Base-by-base conservation (phyloP, 2,113 vertebrate species). In the Heterotis niloticus region DNA sequence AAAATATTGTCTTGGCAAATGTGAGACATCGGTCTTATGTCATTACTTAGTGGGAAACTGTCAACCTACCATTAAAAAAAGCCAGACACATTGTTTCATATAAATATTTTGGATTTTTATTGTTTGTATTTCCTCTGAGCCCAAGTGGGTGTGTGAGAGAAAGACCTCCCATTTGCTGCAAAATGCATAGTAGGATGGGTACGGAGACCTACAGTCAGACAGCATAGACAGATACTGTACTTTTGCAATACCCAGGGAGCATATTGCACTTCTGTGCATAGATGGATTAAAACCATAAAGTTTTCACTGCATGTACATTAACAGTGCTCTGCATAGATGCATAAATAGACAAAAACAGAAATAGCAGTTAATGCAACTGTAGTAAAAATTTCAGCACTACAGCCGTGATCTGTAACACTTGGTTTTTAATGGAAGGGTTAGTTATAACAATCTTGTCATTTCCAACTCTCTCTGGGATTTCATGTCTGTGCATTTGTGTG, bases 271-370 rank as follows among this genome's bases (percentile, higher is more conserved):
- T 83, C 79, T 64, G 81, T 84, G 82, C 81, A 86, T 87, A 84
- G 82, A 80, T 65, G 56, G 78, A 75, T 78, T 56, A 85, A 75
- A 87, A 44, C 84, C 83, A 71, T 20, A 44, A 20, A 80, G 69
- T 76, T 78, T 80, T 80, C 51, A 86, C 81, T 59, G 80, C 79
- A 79, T 83, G 81, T 80, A 85, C 79, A 29, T 78, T 57, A 85
- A 77, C 69, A 78, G 80, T 79, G 84, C 80, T 85, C 88, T 91
- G 91, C 92, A 91, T 93, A 92, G 90, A 86, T 83, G 79, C 81
- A 85, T 84, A 82, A 85, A 73, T 79, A 85, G 75, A 81, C 81
- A 75, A 16, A 34, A 65, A 78, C 78, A 81, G 76, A 80, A 60
- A 80, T 20, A 75, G 82, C 28, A 74, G 65, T 78, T 59, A 69